Base-by-base conservation (phyloP, 2,797 vertebrate genomes). In the Enteromius fasciolatus region DNA sequence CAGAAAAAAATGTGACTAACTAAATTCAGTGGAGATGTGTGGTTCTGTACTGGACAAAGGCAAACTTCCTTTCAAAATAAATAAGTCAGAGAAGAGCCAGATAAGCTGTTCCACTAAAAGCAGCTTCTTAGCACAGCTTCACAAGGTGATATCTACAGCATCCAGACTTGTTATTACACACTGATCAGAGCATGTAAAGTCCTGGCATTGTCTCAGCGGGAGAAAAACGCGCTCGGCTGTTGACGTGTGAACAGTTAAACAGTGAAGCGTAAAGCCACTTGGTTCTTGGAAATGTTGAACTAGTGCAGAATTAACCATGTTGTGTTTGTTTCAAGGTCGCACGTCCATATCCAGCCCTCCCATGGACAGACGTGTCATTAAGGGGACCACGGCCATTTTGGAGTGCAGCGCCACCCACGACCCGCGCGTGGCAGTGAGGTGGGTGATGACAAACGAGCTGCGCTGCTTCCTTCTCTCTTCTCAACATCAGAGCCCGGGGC, bases 301-400 rank as follows among this genome's bases (percentile, higher is more conserved):
- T 70, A 7, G 1, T 78, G 18, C 76, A 54, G 66, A 80, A 57
- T 69, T 57, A 64, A 67, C 46, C 1, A 41, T 80, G 50, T 64
- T 82, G 31, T 85, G 74, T 80, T 81, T 86, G 41, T 23, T 90
- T 91, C 50, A 93, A 99, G 98, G 95, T 89, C 95, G 96, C 8
- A 98, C 97, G 0, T 89, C 88, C 87, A 97, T 99, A 77, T 92
- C 96, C 28, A 90, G 89, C 54, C 94, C 96, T 85, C 98, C 98
- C 0, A 90, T 95, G 70, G 95, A 99, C 87, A 94, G 90, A 75
- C 96, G 96, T 1, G 97, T 98, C 82, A 98, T 99, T 90, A 99
- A 99, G 92, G 98, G 98, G 76, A 99, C 97, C 79, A 97, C 95
- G 0, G 97, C 97, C 7, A 84, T 92, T 1, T 93, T 99, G 90